phyloP scores from a whole-genome alignment of 2,113 vertebrate species.

The Xiphias gladius region DNA sequence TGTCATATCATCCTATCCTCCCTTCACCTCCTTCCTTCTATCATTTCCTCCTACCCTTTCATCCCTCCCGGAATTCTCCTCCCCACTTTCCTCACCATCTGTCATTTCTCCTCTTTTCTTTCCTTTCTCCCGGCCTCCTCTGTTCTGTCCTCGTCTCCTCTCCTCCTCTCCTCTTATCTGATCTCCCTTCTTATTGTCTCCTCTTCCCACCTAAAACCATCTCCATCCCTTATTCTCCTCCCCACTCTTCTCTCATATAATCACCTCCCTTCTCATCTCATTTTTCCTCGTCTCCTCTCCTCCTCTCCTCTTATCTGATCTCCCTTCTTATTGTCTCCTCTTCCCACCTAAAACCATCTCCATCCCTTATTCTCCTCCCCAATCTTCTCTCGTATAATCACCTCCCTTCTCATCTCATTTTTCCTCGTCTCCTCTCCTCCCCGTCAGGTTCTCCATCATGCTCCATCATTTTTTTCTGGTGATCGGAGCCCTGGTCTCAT shows the following conservation, averaged over 20 bases:
- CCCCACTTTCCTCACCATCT: no score
- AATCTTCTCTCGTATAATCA: neutral
- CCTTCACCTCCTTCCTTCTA: no score
- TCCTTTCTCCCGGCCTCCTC: no score
- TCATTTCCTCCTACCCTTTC: no score
- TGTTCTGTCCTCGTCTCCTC: neutral
- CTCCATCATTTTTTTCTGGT: neutral
- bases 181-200: neutral
- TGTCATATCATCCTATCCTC: no score
- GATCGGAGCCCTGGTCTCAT: conserved; percentile 24
- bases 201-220: neutral
- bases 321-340: neutral
- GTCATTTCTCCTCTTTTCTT: no score
- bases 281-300: neutral
- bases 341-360: no score
- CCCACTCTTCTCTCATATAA: neutral
- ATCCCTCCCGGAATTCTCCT: no score
- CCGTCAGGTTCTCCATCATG: conserved; percentile 45
- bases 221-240: no score
- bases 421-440: neutral
- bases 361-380: no score
- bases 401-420: neutral
- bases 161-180: neutral
- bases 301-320: neutral
- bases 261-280: neutral